These are phyloP conservation scores for Nebria salina DNA, from an alignment of 2,888 invertebrate genomes.

Conservation along the genomic window DNA sequence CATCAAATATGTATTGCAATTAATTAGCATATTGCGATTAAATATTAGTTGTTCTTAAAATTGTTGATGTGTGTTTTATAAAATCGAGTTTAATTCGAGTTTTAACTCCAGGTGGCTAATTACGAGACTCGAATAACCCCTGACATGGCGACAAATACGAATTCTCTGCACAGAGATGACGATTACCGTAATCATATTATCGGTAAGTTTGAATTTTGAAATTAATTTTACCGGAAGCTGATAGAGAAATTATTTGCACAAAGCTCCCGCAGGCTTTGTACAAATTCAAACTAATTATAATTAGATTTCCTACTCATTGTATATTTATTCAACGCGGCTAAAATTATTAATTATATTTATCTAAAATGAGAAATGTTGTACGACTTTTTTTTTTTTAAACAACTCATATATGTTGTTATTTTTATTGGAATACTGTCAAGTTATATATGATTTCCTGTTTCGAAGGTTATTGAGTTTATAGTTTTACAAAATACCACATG, in stretches of 20 bases:
- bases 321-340: neutral
- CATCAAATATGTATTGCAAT: neutral
- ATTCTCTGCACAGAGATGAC: conserved; percentile 36
- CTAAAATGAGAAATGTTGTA: neutral
- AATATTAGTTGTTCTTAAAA: neutral
- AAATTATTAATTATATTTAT: conserved; percentile 3
- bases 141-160: conserved; percentile 49
- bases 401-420: neutral
- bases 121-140: conserved; percentile 49
- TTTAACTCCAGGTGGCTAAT: conserved; percentile 44
- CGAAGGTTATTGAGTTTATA: too few species aligned
- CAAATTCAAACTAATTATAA: neutral
- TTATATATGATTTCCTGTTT: too few species aligned
- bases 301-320: neutral
- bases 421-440: neutral
- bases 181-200: conserved; percentile 44
- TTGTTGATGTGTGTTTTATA: neutral
- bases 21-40: neutral
- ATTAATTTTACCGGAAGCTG: neutral
- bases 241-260: too few species aligned
- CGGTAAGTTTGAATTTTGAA: conserved; percentile 21
- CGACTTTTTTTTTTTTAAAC: too few species aligned
- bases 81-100: neutral
- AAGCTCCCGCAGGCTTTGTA: too few species aligned
- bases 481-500: too few species aligned